phyloP scores from a whole-genome alignment of 1,140 invertebrate species.

The Ridgeia piscesae region DNA sequence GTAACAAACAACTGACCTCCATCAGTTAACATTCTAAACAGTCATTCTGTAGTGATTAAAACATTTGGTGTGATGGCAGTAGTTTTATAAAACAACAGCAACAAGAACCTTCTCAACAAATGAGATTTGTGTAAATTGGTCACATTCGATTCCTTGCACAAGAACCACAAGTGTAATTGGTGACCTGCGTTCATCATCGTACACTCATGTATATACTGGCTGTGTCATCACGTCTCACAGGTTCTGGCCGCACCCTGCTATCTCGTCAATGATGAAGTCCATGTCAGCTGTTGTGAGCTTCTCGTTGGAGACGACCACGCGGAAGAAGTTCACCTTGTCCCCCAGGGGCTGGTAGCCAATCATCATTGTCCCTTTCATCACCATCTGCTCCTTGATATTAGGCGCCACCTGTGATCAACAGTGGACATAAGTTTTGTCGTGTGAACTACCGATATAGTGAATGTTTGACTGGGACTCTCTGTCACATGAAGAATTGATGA shows the following conservation, averaged over 20 bases:
- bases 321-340: conserved; percentile 86
- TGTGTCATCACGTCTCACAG: background rate
- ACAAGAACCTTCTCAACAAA: background rate
- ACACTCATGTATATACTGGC: background rate
- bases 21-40: background rate
- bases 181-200: no score
- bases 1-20: background rate
- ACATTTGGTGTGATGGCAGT: background rate
- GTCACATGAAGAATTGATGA: no score
- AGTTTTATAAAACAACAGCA: background rate
- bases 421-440: background rate
- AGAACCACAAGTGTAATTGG: background rate
- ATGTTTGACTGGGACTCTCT: no score
- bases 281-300: conserved; percentile 84
- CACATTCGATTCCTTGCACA: background rate
- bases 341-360: conserved; percentile 95
- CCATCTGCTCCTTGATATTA: conserved; percentile 92
- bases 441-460: no score
- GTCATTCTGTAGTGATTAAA: background rate
- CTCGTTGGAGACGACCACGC: conserved; percentile 93
- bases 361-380: conserved; percentile 94
- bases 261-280: conserved; percentile 86
- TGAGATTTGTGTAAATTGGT: background rate
- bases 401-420: conserved; percentile 76
- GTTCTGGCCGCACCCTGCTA: conserved; percentile 88